Evolutionary conservation across 1,140 invertebrate species (phyloP), one percentile per base, ranked within the genome.

Genomic region (Drosophila ironensis): DNA sequence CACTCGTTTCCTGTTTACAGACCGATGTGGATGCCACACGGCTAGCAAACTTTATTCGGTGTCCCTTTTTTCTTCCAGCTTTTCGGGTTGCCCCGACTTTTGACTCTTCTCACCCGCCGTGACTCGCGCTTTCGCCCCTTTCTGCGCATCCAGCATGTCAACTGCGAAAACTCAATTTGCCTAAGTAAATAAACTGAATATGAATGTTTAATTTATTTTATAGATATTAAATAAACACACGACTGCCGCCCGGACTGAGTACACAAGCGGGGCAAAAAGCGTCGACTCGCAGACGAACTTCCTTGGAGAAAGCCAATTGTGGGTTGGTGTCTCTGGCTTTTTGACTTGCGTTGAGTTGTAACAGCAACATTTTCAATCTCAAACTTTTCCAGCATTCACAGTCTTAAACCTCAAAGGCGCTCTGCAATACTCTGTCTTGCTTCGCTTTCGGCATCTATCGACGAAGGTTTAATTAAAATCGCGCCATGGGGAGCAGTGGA

Each of bases 191-290:
- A 86, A 84, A 86, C 80, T 71, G 74, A 84, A 84, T 84, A 84
- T 84, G 80, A 84, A 84, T 84, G 71, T 84, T 86, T 84, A 84
- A 84, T 84, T 84, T 84, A 68, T 86, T 86, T 84, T 72, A 84
- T 86, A 80, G 80, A 80, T 84, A 86, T 84, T 86, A 84, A 78
- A 86, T 80, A 84, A 84, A 84, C 80, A 84, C 70, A 80, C 63
- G 42, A 52, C 41, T 52, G 41, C 53, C 7, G n/a, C 17, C 35
- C n/a, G 56, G 56, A 24, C 56, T 16, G 68, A 17, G 37, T 71
- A 38, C 33, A 52, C 37, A 48, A 51, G 24, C 30, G 60, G 22
- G 8, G 48, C 40, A 41, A 35, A 28, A 68, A 80, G 57, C 56
- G 73, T 78, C 73, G 38, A 70, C 50, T 56, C 56, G 16, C n/a